These are phyloP conservation scores for Drosophila anomelani DNA, from an alignment of 2,888 invertebrate species.

Conservation along the genomic window DNA sequence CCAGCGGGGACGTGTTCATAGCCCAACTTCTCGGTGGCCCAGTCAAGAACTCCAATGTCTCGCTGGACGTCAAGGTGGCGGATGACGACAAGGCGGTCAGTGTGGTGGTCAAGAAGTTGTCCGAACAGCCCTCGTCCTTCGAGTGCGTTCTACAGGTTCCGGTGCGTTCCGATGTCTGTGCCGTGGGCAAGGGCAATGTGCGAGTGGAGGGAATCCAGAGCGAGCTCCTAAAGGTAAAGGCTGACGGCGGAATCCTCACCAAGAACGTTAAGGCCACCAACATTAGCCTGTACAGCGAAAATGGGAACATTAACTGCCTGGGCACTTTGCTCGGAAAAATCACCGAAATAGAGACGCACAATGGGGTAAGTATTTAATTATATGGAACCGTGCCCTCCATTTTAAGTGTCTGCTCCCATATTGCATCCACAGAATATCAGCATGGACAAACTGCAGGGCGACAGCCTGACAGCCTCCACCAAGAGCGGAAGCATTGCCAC, in stretches of 20 bases:
- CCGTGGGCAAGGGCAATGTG: conserved; percentile 65
- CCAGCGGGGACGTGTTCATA: conserved; percentile 73
- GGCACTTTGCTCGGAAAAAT: conserved; percentile 78
- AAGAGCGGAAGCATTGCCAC: conserved; percentile 77
- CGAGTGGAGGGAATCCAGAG: conserved; percentile 74
- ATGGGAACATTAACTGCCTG: conserved; percentile 78
- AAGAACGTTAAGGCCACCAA: conserved; percentile 77
- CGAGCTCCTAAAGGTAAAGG: conserved; percentile 68
- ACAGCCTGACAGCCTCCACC: conserved; percentile 76
- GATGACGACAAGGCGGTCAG: conserved; percentile 68
- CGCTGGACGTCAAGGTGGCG: conserved; percentile 61
- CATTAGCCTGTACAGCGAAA: conserved; percentile 71
- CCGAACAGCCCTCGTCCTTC: conserved; percentile 44
- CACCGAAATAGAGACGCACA: conserved; percentile 70
- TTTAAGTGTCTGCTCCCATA: not conserved
- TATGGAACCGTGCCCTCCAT: fast-evolving
- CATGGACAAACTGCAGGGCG: conserved; percentile 82
- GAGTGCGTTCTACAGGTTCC: conserved; percentile 79
- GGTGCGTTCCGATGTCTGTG: conserved; percentile 75
- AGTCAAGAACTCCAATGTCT: conserved; percentile 63
- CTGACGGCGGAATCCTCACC: conserved; percentile 68
- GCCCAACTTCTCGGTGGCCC: conserved; percentile 72
- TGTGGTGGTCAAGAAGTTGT: conserved; percentile 56
- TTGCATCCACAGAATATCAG: conserved; percentile 68
- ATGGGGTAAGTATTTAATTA: conserved; percentile 38